A percentile compares a stretch with the other conserved stretches of the same genome.
Conservation (phyloP, 2,888 invertebrate species). For the Piscicola geometra region DNA sequence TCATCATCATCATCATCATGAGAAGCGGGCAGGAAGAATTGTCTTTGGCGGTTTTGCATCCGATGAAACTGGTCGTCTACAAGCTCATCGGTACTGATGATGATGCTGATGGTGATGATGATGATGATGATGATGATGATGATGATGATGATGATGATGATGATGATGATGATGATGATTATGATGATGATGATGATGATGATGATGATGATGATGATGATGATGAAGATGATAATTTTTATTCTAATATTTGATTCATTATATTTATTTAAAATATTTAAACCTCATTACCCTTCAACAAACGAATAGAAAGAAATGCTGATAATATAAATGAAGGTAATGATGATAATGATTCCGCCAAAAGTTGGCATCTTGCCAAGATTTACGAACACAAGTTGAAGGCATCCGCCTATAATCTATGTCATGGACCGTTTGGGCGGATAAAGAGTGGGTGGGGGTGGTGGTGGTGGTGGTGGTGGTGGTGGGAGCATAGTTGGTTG, state of each 20-base stretch:
- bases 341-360: constrained; percentile 76
- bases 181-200: constrained; percentile 31
- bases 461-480: constrained; percentile 18
- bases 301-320: no score
- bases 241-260: no score
- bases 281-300: no score
- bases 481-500: not conserved
- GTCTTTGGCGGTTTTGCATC: constrained; percentile 1
- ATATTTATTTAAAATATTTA: no score
- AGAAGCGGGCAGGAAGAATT: not conserved
- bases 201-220: constrained; percentile 22
- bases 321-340: no score
- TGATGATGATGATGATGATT: constrained; percentile 37
- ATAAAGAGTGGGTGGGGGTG: constrained; percentile 56
- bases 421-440: constrained; percentile 79
- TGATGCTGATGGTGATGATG: constrained; percentile 19
- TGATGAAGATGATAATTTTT: constrained; percentile 10
- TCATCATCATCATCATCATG: not conserved
- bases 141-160: constrained; percentile 39
- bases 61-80: not conserved
- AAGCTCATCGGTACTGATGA: not conserved
- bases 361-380: constrained; percentile 59
- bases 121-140: constrained; percentile 37
- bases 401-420: constrained; percentile 71
- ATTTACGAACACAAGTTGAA: constrained; percentile 75